Conservation (phyloP, 2,113 vertebrate species). For the Mustelus asterias region DNA sequence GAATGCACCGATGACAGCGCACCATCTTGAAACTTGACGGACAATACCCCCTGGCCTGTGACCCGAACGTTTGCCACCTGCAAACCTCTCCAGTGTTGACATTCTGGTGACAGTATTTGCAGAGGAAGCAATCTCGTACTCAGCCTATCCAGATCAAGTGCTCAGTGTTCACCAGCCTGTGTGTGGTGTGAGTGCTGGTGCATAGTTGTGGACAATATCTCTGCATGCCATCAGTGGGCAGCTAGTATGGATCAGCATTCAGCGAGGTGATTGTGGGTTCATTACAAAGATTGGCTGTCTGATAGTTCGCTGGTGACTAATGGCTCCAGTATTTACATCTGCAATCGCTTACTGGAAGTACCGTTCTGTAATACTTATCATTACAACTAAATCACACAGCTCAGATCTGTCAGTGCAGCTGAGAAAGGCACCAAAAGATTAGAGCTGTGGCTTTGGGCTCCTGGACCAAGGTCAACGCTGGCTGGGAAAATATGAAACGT, state of each 20-base stretch:
- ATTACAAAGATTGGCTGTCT: background rate
- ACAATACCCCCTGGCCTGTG: background rate
- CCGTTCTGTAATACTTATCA: background rate
- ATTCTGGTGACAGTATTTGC: no score
- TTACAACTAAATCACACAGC: background rate
- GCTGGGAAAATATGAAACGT: background rate
- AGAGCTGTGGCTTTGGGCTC: background rate
- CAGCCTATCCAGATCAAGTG: background rate
- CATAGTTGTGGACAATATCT: background rate
- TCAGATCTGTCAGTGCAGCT: background rate
- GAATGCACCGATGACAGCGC: background rate
- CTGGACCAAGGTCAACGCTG: background rate
- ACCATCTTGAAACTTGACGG: no score
- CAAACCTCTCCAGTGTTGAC: background rate
- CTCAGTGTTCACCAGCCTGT: background rate
- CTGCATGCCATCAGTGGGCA: background rate
- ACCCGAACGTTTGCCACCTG: background rate
- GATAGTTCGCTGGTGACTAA: background rate
- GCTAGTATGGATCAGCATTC: background rate
- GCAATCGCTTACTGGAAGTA: background rate
- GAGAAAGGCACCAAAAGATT: background rate
- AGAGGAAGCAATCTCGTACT: no score
- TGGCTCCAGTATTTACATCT: background rate
- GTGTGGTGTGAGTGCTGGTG: background rate
- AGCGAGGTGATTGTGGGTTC: background rate